Evolutionary conservation across 1,140 invertebrate species (phyloP).

Genomic region (Diplogasteroides magnus): DNA sequence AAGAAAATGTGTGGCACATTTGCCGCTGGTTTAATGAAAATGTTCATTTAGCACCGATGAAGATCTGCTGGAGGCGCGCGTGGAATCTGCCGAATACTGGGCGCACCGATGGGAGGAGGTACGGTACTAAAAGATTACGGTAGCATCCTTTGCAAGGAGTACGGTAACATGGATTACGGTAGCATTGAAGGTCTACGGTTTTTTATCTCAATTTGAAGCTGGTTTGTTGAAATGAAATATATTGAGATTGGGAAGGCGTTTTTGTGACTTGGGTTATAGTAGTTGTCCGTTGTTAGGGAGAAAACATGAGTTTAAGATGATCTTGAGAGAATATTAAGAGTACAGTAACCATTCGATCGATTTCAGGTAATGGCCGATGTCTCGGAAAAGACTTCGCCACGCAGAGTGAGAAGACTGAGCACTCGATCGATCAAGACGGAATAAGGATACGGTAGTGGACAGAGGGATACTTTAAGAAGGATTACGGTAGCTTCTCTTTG

Average conservation of each 20-base stretch:
- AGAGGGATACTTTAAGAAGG: no score
- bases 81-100: background rate
- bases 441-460: background rate
- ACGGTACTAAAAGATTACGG: no score
- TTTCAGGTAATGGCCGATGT: background rate
- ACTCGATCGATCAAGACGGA: background rate
- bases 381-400: background rate
- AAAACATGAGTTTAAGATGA: no score
- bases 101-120: background rate
- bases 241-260: background rate
- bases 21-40: background rate
- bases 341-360: background rate
- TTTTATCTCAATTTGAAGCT: background rate
- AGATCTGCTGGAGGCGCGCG: background rate
- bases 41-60: background rate
- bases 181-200: background rate
- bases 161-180: no score
- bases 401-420: background rate
- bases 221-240: background rate
- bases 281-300: no score
- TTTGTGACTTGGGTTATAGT: background rate
- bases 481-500: slow-evolving; percentile 1
- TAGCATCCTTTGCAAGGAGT: no score
- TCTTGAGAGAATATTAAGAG: no score
- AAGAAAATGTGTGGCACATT: background rate